phyloP scores from a whole-genome alignment of 1,140 invertebrate species.

The Drosophila takahashii region DNA sequence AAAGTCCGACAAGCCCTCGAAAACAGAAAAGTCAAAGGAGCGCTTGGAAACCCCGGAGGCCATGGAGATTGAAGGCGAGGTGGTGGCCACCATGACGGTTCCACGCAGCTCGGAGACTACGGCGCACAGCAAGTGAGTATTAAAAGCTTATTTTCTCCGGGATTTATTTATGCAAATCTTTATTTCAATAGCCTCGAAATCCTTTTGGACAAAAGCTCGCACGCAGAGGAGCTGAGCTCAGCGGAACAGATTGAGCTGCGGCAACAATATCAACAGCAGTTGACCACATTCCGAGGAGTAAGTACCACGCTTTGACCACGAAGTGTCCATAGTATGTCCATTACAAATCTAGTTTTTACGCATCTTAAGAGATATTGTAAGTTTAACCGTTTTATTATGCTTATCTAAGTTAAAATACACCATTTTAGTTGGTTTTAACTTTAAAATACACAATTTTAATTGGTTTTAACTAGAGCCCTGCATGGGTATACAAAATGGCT shows the following conservation, averaged over 20 bases:
- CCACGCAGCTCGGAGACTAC: slow-evolving; percentile 89
- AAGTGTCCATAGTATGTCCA: too few species aligned
- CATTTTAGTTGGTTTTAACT: too few species aligned
- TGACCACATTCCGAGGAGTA: slow-evolving; percentile 61
- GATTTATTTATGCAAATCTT: background rate
- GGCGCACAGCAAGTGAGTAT: slow-evolving; percentile 86
- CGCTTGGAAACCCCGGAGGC: slow-evolving; percentile 79
- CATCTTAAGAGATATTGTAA: too few species aligned
- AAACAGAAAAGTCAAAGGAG: slow-evolving; percentile 85
- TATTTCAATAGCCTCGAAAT: slow-evolving; percentile 62
- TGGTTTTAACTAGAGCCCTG: too few species aligned
- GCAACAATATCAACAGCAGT: slow-evolving; percentile 74
- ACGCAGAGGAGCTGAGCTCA: slow-evolving; percentile 60
- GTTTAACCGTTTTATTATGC: too few species aligned
- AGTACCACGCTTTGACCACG: slow-evolving; percentile 15
- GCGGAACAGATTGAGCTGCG: slow-evolving; percentile 71
- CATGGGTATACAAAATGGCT: too few species aligned
- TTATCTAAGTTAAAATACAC: too few species aligned
- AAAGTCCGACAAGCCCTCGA: slow-evolving; percentile 85
- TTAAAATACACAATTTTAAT: too few species aligned
- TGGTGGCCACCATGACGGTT: slow-evolving; percentile 88
- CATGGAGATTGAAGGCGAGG: slow-evolving; percentile 91
- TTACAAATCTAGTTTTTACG: too few species aligned
- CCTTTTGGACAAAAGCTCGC: slow-evolving; percentile 63
- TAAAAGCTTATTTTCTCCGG: background rate